Base-by-base conservation (phyloP, 53 echinoderm and acorn worm genomes). In the Echinometra lucunter region DNA sequence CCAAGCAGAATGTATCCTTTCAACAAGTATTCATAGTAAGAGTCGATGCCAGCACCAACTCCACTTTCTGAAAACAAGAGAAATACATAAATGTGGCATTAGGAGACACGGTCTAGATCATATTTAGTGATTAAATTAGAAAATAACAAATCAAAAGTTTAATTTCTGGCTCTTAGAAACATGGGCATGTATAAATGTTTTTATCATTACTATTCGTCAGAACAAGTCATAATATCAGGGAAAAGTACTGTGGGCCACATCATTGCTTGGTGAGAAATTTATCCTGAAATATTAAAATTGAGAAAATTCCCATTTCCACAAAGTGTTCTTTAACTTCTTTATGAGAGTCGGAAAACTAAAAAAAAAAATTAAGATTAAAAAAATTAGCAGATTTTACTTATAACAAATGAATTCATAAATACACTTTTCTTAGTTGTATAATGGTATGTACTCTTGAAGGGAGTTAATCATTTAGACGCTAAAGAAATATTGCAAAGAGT, bases 1-100 rank as follows among this genome's bases (percentile, higher is more conserved):
- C 99, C 99, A 11, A 98, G 99, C 6, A 98, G 90, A 53, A 98
- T 96, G 58, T 98, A 98, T 13, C 97, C 99, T 66, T 98, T 98
- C 10, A 98, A 88, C 12, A 97, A 96, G 67, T 98, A 98, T 57
- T 98, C 97, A 91, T 98, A 98, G 95, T 98, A 98, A 40, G 99
- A 98, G 85, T 98, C 99, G 45, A 98, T 98, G 94, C 99, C 97
- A 66, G 97, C 99, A 96, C 98, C 98, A 74, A 98, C 98, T 94
- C 98, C 98, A 83, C 98, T 98, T 67, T 98, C 96, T 94, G 66
- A n/a, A 47, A 57, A 94, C 2, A 91, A 8, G 18, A 90, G 21
- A 35, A 37, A 66, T 16, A 90, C 2, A 34, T 2, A 57, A 17
- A 44, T 27, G 44, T 44, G 35, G 44, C 1, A 82, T 19, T 28